Percentiles rank a stretch among this genome's conserved stretches.
These are phyloP conservation scores for Helostoma temminkii DNA, from an alignment of 2,797 vertebrate species.

Conservation along the genomic window DNA sequence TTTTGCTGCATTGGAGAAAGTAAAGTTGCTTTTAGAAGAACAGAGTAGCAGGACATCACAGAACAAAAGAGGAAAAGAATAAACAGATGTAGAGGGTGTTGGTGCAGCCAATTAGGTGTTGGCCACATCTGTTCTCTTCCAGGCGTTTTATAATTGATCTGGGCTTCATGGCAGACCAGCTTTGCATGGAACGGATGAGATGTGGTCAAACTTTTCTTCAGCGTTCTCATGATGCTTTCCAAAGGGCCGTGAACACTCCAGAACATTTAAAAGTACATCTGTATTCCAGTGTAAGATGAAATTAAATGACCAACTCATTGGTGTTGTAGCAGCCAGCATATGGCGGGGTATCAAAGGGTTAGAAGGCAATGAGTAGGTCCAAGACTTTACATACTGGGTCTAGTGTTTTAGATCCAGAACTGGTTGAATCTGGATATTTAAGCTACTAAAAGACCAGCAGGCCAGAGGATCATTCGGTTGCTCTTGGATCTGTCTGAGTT, in stretches of 20 bases:
- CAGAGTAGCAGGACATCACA: slow-evolving; percentile 24
- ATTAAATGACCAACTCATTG: slow-evolving; percentile 44
- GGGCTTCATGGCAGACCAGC: slow-evolving; percentile 65
- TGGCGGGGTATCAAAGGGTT: slow-evolving; percentile 39
- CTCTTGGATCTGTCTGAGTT: slow-evolving; percentile 75
- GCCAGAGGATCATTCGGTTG: slow-evolving; percentile 68
- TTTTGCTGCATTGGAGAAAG: slow-evolving; percentile 20
- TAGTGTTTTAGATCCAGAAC: slow-evolving; percentile 39
- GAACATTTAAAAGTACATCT: slow-evolving; percentile 28
- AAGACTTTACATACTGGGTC: slow-evolving; percentile 27
- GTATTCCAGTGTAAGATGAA: slow-evolving; percentile 49
- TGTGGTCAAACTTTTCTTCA: slow-evolving; percentile 64
- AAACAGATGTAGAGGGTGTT: slow-evolving; percentile 36
- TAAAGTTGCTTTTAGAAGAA: background rate
- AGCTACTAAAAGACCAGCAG: slow-evolving; percentile 45
- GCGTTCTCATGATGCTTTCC: slow-evolving; percentile 68
- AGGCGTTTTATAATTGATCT: slow-evolving; percentile 71
- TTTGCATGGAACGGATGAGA: slow-evolving; percentile 67
- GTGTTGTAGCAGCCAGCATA: slow-evolving; percentile 41
- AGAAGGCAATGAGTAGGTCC: slow-evolving; percentile 22
- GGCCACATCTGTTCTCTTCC: slow-evolving; percentile 68
- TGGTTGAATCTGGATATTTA: slow-evolving; percentile 63
- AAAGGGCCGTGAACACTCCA: slow-evolving; percentile 49
- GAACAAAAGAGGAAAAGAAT: slow-evolving; percentile 32
- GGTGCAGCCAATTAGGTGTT: slow-evolving; percentile 72